Conservation (phyloP, 2,888 invertebrate genomes). For the Leistus spinibarbis region DNA sequence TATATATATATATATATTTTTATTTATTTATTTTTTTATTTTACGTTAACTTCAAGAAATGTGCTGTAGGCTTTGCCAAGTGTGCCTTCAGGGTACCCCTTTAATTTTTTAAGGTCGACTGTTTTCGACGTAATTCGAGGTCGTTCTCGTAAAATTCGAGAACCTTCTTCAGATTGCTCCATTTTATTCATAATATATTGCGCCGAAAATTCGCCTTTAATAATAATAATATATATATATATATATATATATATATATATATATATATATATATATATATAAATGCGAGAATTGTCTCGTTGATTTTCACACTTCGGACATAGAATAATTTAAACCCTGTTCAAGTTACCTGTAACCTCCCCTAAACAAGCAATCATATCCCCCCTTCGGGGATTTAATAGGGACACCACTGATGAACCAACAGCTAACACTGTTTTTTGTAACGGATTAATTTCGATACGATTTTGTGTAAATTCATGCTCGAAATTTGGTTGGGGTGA, state of each 20-base stretch:
- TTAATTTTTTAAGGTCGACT: conserved; percentile 75
- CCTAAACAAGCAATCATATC: conserved; percentile 96
- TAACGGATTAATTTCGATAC: conserved; percentile 68
- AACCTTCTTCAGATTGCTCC: conserved; percentile 77
- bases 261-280: too few species aligned
- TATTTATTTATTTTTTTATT: conserved; percentile 9
- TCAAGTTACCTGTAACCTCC: conserved; percentile 77
- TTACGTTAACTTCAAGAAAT: conserved; percentile 80
- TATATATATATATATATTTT: background rate
- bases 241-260: too few species aligned
- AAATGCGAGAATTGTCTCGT: too few species aligned
- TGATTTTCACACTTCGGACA: too few species aligned
- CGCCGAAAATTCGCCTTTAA: conserved; percentile 66
- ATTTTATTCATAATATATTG: conserved; percentile 75
- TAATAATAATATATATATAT: background rate
- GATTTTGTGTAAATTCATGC: conserved; percentile 67
- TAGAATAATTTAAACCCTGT: too few species aligned
- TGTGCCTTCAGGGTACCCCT: conserved; percentile 75
- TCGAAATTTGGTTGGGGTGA: conserved; percentile 45
- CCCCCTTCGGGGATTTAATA: conserved; percentile 79
- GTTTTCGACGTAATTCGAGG: conserved; percentile 88
- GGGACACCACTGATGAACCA: conserved; percentile 86
- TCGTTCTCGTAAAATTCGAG: conserved; percentile 72
- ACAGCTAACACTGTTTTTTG: conserved; percentile 79
- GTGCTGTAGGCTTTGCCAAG: conserved; percentile 85